Conservation (phyloP, 2,888 invertebrate species). For the Melipona bicolor region DNA sequence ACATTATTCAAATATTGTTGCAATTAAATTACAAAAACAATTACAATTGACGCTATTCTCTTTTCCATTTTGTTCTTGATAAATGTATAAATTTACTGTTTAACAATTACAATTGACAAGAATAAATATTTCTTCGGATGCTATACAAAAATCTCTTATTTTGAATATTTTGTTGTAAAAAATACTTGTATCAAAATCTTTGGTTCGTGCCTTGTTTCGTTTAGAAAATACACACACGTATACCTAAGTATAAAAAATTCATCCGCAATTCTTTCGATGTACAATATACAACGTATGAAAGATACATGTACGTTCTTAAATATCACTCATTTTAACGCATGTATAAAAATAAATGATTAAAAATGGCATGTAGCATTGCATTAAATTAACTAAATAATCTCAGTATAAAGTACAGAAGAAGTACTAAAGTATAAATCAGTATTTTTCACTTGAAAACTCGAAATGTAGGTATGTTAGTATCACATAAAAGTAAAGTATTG, state of each 20-base stretch:
- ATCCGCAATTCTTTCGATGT: not conserved
- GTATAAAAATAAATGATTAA: not conserved
- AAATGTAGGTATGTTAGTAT: not conserved
- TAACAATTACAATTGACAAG: not conserved
- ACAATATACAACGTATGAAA: too few relatives aligned
- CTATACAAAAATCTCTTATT: not conserved
- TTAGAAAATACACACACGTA: not conserved
- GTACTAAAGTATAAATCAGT: not conserved
- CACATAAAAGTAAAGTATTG: not conserved
- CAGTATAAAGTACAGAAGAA: not conserved
- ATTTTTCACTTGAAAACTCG: not conserved
- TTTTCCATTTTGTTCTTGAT: not conserved
- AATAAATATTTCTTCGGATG: not conserved
- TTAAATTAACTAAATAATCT: constrained; percentile 7
- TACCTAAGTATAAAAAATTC: constrained; percentile 1
- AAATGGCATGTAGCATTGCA: not conserved
- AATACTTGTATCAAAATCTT: not conserved
- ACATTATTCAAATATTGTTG: not conserved
- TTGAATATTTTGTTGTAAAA: not conserved
- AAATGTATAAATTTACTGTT: not conserved
- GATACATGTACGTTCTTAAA: not conserved
- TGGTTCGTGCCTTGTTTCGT: not conserved
- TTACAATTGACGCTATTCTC: not conserved
- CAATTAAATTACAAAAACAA: not conserved
- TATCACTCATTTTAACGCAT: not conserved